Base-by-base conservation (phyloP, 2,113 vertebrate genomes). In the Astatoreochromis straeleni region DNA sequence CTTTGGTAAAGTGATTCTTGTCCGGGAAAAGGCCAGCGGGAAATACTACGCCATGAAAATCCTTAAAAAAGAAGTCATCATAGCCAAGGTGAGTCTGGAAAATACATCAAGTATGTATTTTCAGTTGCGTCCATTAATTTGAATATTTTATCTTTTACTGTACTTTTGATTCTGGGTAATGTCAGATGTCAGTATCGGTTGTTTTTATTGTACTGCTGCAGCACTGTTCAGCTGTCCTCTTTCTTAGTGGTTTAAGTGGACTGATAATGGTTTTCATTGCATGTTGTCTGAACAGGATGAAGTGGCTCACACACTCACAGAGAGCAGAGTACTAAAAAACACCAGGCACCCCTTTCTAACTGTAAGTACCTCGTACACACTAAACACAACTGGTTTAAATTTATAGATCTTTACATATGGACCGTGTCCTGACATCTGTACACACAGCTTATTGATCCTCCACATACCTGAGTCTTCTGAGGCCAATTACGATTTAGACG, bases 11-110 rank as follows among this genome's bases (percentile, higher is more conserved):
- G 98, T 99, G 85, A 99, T 99, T 95, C 96, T 99, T 87, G 98
- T 99, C 85, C 97, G 98, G 93, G 98, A 99, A 96, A 99, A 99
- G 87, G 98, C 98, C 94, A 99, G 97, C 89, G 98, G 98, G 42
- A 99, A 99, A 95, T 99, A 99, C 57, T 99, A 99, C 45, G 98
- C 98, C 92, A 99, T 99, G 98, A 99, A 99, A 95, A 99, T 99
- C 94, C 96, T 99, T 87, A 99, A 99, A 95, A 99, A 99, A 95
- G 98, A 99, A 96, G 98, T 99, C 80, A 99, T 99, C 95, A 99
- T 99, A 93, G 98, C 98, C 93, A 99, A 99, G 98, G 98, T 99
- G 94, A 89, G 83, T 85, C 49, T 57, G 13, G 60, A 68, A 68
- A 68, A 38, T 68, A 68, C 60, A 68, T 21, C 19, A 38, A 21